Base-by-base conservation (phyloP, 2,113 vertebrate species). In the Cryptoleucopteryx plumbea region DNA sequence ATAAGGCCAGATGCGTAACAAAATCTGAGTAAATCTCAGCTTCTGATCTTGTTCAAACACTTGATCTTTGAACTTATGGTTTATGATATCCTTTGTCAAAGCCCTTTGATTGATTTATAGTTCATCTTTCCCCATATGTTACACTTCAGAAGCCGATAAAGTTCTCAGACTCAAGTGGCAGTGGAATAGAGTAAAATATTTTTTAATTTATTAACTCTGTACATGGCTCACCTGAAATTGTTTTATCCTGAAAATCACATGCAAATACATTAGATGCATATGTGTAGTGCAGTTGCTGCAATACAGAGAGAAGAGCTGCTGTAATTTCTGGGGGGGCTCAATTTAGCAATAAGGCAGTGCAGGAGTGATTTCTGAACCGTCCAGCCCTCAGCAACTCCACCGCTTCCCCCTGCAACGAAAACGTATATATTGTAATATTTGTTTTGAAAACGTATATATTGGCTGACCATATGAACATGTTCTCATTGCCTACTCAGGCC, bases 401-500 rank as follows among this genome's bases (percentile, higher is more conserved):
- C 36, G 52, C 17, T 48, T 95, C 89, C 93, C 45, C 19, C 95
- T 90, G 92, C 96, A 92, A 93, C 20, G 27, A 95, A 97, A 98
- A 97, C 63, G 86, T 79, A 93, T 96, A 97, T 93, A 96, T 96
- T 98, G 97, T 97, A 94, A 97, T 97, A 98, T 98, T 98, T 98
- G 97, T 97, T 96, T 96, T 97, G 98, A 97, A 98, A 98, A 98
- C 97, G 66, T 93, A 97, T 98, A 97, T 97, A 97, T 82, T 89
- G 95, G 98, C 97, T 98, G 98, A 98, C 99, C 99, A 99, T 99
- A 99, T 99, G 99, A 99, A 98, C 98, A 98, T 97, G 99, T 99
- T 99, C 99, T 99, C 99, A 99, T 99, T 99, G 98, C 98, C 98
- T 99, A 97, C 99, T 99, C 98, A 97, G 98, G 98, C 98, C 98